A percentile compares a stretch with the other conserved stretches of the same genome.
Evolutionary conservation across 1,140 invertebrate genomes (phyloP).

Genomic region (Listronotus oregonensis): DNA sequence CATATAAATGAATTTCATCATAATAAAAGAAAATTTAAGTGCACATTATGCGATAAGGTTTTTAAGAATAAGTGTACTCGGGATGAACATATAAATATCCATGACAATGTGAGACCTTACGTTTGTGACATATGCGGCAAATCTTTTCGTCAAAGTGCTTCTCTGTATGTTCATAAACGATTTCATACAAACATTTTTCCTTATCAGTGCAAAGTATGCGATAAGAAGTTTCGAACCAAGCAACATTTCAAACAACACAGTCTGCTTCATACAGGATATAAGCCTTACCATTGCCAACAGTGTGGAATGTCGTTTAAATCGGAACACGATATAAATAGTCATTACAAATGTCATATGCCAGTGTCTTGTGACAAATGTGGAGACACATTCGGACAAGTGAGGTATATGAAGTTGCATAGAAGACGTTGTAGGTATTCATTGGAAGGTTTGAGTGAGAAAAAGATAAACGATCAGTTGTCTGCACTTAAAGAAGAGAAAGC

Average conservation of each 20-base stretch:
- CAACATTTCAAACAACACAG: conserved; percentile 46
- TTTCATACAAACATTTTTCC: conserved; percentile 82
- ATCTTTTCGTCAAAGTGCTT: conserved; percentile 47
- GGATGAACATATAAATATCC: conserved; percentile 68
- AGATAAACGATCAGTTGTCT: not conserved
- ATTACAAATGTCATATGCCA: conserved; percentile 37
- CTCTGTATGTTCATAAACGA: conserved; percentile 90
- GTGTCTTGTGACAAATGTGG: conserved; percentile 3
- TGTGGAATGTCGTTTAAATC: conserved; percentile 41
- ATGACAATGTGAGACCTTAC: conserved; percentile 67
- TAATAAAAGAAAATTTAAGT: conserved; percentile 56
- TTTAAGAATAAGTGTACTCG: conserved; percentile 62
- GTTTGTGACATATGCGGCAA: conserved; percentile 66
- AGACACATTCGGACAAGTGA: not conserved
- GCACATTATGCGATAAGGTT: conserved; percentile 53
- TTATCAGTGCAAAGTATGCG: conserved; percentile 88
- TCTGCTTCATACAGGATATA: conserved; percentile 47
- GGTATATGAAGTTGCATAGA: conserved; percentile 1
- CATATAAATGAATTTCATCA: conserved; percentile 49
- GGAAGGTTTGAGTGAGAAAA: not conserved
- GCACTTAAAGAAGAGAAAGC: not conserved
- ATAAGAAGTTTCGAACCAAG: conserved; percentile 42
- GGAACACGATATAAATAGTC: conserved; percentile 43
- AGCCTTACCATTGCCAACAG: conserved; percentile 44
- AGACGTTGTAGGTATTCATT: not conserved